phyloP scores from a whole-genome alignment of 2,113 vertebrate genomes.

The Edolisoma coerulescens region DNA sequence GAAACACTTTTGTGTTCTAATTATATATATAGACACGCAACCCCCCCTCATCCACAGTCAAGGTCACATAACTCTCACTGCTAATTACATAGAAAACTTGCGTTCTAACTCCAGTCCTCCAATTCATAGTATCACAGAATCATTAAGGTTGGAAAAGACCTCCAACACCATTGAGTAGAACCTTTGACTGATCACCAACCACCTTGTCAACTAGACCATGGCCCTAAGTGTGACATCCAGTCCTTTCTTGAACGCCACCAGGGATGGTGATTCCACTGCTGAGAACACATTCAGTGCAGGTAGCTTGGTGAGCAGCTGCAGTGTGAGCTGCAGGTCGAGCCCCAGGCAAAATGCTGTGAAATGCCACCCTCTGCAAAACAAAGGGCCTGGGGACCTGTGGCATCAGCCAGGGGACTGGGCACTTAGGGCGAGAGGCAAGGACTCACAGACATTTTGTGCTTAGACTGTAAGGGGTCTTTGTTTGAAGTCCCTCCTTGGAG shows the following conservation, averaged over 20 bases:
- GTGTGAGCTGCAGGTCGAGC: neutral
- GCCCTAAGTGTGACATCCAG: neutral
- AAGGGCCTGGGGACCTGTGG: neutral
- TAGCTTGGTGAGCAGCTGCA: neutral
- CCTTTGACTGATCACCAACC: neutral
- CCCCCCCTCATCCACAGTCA: neutral
- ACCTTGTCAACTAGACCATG: neutral
- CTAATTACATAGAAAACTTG: neutral
- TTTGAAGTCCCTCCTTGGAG: neutral
- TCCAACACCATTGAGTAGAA: neutral
- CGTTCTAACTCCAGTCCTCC: neutral
- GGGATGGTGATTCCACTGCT: neutral
- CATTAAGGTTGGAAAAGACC: neutral
- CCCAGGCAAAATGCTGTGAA: neutral
- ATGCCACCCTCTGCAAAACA: neutral
- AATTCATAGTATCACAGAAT: neutral
- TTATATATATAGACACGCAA: neutral
- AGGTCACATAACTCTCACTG: neutral
- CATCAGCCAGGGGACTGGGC: neutral
- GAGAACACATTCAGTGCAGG: neutral
- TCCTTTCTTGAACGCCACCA: neutral
- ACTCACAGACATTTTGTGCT: neutral
- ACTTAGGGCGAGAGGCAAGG: neutral
- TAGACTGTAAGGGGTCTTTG: neutral
- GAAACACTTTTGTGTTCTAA: neutral